These are phyloP conservation scores for Aplochiton taeniatus DNA, from an alignment of 2,797 vertebrate species.

Conservation along the genomic window DNA sequence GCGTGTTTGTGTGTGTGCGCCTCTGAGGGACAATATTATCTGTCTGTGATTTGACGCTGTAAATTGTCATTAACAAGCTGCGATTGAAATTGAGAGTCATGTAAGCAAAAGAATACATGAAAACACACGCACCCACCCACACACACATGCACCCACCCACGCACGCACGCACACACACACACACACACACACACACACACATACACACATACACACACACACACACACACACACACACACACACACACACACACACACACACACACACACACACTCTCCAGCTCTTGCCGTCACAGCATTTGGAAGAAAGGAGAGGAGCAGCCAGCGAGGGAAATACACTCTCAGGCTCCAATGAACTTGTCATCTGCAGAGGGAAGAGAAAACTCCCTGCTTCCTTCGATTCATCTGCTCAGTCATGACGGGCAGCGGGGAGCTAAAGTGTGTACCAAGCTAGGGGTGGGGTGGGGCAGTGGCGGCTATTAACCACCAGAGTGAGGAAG, in stretches of 20 bases:
- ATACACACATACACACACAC: background rate
- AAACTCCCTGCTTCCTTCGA: constrained; percentile 66
- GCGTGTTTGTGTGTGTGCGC: constrained; percentile 7
- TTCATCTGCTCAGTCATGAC: constrained; percentile 58
- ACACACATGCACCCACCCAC: constrained; percentile 11
- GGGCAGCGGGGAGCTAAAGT: constrained; percentile 59
- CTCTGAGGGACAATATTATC: no score
- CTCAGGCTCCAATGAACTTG: constrained; percentile 70
- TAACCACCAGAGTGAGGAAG: constrained; percentile 19
- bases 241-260: constrained; percentile 10
- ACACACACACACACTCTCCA: constrained; percentile 14
- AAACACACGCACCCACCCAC: background rate
- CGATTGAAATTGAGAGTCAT: constrained; percentile 23
- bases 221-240: constrained; percentile 11
- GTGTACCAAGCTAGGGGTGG: constrained; percentile 49
- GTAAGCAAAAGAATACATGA: background rate
- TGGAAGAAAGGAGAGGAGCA: constrained; percentile 30
- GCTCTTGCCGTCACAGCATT: constrained; percentile 37
- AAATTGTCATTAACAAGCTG: background rate
- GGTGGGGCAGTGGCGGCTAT: constrained; percentile 37
- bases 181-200: constrained; percentile 16
- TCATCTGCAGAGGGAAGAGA: constrained; percentile 63
- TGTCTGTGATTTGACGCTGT: background rate
- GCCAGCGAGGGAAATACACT: constrained; percentile 54
- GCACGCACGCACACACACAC: constrained; percentile 5